Base-by-base conservation (phyloP, 2,113 vertebrate species). In the Antennarius striatus region DNA sequence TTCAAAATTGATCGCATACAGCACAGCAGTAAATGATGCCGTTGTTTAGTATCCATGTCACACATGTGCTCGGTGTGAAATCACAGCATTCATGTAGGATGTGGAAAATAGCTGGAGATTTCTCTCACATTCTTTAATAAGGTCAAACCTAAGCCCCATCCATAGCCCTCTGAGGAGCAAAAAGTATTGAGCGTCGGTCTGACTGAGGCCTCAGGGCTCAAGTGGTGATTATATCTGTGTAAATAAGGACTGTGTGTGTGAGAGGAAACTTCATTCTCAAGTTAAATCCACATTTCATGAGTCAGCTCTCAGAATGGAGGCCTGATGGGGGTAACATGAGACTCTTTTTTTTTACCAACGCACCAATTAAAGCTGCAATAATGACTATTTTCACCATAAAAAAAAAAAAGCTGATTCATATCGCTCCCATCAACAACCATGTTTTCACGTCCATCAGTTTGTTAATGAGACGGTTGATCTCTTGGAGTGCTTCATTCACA, bases 111-210 rank as follows among this genome's bases (percentile, higher is more conserved):
- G 32, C 32, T 1, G 32, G 32, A 5, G 5, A 36, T 36, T 36
- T 36, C 32, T 36, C 45, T 40, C 29, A 69, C 22, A 43, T 65
- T 76, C 75, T 79, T 76, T 29, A 13, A 66, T 68, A 62, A n/a
- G n/a, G n/a, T 8, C 0, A 36, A 36, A 4, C 32, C 45, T 62
- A 10, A 52, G 59, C n/a, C 6, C 58, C 39, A 52, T 62, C 32
- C 30, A 36, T 14, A 12, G 56, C 30, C 52, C 22, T 69, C 40
- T 55, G 15, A 0, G 15, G 36, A 64, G 22, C 30, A 61, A 42
- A 57, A 12, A 36, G 22, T 29, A 13, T 45, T 11, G 42, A 45
- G 49, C 7, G 29, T 39, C 45, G 22, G 47, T 57, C 30, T 39
- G 48, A 53, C 32, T 16, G 53, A 57, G 54, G n/a, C 58, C 58